phyloP scores from a whole-genome alignment of 2,113 vertebrate species.

The Scophthalmus maximus region DNA sequence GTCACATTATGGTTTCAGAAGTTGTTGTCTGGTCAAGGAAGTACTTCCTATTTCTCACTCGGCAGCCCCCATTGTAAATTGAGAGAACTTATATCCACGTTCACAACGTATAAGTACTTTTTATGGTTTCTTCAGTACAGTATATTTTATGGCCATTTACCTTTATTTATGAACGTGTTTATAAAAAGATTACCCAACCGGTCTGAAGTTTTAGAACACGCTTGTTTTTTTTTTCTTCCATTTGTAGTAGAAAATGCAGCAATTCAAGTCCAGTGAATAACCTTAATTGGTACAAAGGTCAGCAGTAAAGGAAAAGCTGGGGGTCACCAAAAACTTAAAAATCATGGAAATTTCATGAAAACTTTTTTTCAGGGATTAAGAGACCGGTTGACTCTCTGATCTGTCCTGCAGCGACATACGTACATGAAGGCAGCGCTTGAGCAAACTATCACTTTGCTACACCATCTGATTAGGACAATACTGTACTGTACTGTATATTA shows the following conservation, averaged over 20 bases:
- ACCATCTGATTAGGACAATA: too few species aligned
- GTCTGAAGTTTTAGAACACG: neutral
- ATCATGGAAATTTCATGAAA: too few species aligned
- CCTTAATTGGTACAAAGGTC: neutral
- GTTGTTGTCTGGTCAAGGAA: conserved; percentile 1
- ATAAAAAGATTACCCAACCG: neutral
- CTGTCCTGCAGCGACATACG: too few species aligned
- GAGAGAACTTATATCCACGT: neutral
- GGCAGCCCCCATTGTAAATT: neutral
- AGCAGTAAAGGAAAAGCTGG: too few species aligned
- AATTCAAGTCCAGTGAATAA: neutral
- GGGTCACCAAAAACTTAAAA: too few species aligned
- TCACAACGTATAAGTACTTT: neutral
- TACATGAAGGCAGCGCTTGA: too few species aligned
- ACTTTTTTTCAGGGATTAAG: too few species aligned
- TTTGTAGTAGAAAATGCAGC: neutral
- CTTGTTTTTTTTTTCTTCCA: neutral
- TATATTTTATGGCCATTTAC: neutral
- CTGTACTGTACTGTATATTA: too few species aligned
- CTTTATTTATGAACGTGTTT: neutral
- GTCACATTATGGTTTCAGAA: neutral
- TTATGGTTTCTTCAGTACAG: neutral
- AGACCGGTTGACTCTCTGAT: too few species aligned
- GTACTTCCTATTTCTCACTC: neutral
- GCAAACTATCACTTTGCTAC: too few species aligned